These are phyloP conservation scores for Zeus faber DNA, from an alignment of 2,113 vertebrate species.

Conservation along the genomic window DNA sequence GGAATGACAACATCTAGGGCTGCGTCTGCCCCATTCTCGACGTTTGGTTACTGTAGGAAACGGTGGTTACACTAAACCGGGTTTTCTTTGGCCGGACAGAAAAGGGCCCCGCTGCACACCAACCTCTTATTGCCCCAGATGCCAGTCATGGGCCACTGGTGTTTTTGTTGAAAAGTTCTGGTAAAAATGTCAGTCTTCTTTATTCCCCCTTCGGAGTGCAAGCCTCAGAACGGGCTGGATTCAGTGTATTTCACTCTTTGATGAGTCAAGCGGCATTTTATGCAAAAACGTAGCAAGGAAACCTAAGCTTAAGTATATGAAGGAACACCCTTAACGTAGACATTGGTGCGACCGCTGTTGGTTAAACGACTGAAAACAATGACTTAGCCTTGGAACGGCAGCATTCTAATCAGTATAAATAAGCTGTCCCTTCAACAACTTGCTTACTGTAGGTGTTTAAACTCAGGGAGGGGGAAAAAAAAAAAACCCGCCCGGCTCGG, in stretches of 20 bases:
- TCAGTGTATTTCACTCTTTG: constrained; percentile 40
- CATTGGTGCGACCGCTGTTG: too few relatives aligned
- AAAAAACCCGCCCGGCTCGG: constrained; percentile 51
- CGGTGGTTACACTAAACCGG: constrained; percentile 55
- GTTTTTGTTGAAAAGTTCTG: constrained; percentile 56
- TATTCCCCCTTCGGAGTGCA: constrained; percentile 20
- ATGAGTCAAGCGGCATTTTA: constrained; percentile 19
- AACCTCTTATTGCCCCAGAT: constrained; percentile 54
- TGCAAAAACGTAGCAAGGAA: not conserved
- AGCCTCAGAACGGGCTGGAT: constrained; percentile 45
- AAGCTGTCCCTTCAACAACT: constrained; percentile 35
- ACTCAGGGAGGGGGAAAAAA: constrained; percentile 48
- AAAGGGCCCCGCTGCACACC: constrained; percentile 36
- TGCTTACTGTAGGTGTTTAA: constrained; percentile 55
- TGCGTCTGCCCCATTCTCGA: constrained; percentile 29
- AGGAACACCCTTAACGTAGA: not conserved
- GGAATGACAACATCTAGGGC: constrained; percentile 31
- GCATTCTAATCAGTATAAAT: too few relatives aligned
- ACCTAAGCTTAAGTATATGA: not conserved
- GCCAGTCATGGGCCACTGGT: constrained; percentile 57
- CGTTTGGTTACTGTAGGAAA: constrained; percentile 42
- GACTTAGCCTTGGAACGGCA: too few relatives aligned
- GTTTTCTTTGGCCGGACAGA: constrained; percentile 70
- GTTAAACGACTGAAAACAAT: constrained; percentile 30
- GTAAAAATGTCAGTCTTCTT: constrained; percentile 60